phyloP scores from a whole-genome alignment of 2,888 invertebrate species.

The Coleophora flavipennella region DNA sequence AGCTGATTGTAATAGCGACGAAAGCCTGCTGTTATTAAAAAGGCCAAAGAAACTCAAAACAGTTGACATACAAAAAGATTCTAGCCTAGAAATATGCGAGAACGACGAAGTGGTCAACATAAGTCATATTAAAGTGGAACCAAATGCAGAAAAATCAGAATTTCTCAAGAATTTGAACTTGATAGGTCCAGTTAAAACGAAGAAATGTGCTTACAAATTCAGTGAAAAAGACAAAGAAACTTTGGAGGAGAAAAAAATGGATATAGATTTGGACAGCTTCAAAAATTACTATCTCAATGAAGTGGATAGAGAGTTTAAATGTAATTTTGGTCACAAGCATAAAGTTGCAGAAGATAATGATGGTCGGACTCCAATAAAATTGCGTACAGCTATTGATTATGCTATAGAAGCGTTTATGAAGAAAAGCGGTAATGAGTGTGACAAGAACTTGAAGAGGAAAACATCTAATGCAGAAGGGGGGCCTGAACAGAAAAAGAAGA shows the following conservation, averaged over 20 bases:
- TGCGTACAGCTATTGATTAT: conserved; percentile 20
- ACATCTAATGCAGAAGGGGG: background rate
- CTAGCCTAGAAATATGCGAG: conserved; percentile 45
- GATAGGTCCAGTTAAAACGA: conserved; percentile 15
- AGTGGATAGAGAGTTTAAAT: conserved; percentile 24
- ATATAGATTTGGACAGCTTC: conserved; percentile 46
- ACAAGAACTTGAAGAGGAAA: conserved; percentile 1
- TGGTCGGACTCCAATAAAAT: background rate
- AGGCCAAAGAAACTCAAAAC: conserved; percentile 37
- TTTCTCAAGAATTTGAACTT: conserved; percentile 10
- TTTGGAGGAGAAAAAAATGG: conserved; percentile 21
- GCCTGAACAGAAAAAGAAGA: background rate
- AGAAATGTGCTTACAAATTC: conserved; percentile 34
- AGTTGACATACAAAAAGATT: conserved; percentile 33
- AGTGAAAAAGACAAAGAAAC: conserved; percentile 32
- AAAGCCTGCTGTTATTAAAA: conserved; percentile 20
- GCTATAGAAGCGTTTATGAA: conserved; percentile 16
- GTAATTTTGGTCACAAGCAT: conserved; percentile 20
- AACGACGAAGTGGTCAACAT: conserved; percentile 36
- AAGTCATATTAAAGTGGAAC: conserved; percentile 29
- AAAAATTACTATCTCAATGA: conserved; percentile 47
- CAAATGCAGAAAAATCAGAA: conserved; percentile 9
- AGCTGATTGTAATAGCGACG: conserved; percentile 20
- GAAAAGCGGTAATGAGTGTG: background rate
- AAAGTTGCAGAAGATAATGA: background rate